Conservation (phyloP, 2,797 vertebrate species). For the Ciconia nigra region DNA sequence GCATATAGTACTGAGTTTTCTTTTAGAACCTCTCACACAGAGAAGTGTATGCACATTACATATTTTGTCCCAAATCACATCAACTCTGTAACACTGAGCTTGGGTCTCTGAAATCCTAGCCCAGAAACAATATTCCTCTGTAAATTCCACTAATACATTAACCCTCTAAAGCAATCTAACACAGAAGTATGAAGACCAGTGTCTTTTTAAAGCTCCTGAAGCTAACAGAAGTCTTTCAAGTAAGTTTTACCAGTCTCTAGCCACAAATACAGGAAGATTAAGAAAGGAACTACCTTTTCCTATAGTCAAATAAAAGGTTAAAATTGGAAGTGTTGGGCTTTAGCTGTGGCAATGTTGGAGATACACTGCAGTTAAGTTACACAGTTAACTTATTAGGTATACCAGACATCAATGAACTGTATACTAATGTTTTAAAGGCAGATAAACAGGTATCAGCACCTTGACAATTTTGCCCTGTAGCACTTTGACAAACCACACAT, state of each 20-base stretch:
- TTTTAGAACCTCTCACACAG: not conserved
- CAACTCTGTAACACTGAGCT: not conserved
- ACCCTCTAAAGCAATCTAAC: not conserved
- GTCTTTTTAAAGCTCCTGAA: not conserved
- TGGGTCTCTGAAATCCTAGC: not conserved
- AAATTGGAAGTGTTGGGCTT: not conserved
- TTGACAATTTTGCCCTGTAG: not conserved
- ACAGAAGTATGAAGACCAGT: not conserved
- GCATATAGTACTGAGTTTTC: not conserved
- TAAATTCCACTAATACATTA: not conserved
- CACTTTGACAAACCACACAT: not conserved
- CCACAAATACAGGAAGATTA: not conserved
- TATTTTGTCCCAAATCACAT: not conserved
- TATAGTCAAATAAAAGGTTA: not conserved
- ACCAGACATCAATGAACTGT: not conserved
- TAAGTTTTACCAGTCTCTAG: not conserved
- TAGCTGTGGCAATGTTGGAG: not conserved
- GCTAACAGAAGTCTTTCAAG: not conserved
- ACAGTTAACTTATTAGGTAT: not conserved
- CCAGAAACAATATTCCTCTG: not conserved
- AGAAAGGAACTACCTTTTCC: not conserved
- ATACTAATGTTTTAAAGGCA: not conserved
- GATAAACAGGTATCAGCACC: not conserved
- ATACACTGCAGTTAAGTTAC: not conserved
- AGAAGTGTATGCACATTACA: not conserved